phyloP scores from a whole-genome alignment of 1,140 invertebrate genomes.

The Homalodisca vitripennis region DNA sequence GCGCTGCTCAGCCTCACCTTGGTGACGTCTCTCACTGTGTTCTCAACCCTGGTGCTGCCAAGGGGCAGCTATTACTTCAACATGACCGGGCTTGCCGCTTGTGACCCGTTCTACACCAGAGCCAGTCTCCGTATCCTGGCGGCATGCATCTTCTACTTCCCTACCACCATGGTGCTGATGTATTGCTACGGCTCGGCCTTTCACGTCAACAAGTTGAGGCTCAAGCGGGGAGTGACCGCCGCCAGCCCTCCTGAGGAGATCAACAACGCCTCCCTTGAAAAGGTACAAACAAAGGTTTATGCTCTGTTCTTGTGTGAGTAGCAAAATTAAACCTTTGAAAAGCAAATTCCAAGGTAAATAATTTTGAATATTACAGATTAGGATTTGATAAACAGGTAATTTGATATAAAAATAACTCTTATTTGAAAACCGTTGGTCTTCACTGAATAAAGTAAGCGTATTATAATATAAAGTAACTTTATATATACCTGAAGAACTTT shows the following conservation, averaged over 20 bases:
- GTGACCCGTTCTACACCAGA: conserved; percentile 79
- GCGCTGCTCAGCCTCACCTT: conserved; percentile 77
- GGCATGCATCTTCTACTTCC: conserved; percentile 83
- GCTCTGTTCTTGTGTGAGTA: no score
- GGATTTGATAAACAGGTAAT: no score
- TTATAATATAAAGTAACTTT: no score
- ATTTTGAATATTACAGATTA: no score
- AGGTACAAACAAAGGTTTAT: no score
- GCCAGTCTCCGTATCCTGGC: conserved; percentile 74
- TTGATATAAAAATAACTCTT: no score
- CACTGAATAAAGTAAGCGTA: no score
- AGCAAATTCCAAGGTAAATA: no score
- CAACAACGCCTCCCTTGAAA: conserved; percentile 53
- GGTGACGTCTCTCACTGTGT: conserved; percentile 76
- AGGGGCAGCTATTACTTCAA: conserved; percentile 84
- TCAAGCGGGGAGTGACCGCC: conserved; percentile 54
- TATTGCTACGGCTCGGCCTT: conserved; percentile 87
- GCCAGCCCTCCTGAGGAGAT: conserved; percentile 49
- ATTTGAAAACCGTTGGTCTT: no score
- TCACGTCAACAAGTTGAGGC: conserved; percentile 75
- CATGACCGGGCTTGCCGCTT: conserved; percentile 67
- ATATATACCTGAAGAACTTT: no score
- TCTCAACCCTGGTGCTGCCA: conserved; percentile 74
- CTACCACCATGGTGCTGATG: conserved; percentile 86
- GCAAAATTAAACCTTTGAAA: no score